Evolutionary conservation across 2,888 invertebrate species (phyloP).

Genomic region (Cephus pulcher): DNA sequence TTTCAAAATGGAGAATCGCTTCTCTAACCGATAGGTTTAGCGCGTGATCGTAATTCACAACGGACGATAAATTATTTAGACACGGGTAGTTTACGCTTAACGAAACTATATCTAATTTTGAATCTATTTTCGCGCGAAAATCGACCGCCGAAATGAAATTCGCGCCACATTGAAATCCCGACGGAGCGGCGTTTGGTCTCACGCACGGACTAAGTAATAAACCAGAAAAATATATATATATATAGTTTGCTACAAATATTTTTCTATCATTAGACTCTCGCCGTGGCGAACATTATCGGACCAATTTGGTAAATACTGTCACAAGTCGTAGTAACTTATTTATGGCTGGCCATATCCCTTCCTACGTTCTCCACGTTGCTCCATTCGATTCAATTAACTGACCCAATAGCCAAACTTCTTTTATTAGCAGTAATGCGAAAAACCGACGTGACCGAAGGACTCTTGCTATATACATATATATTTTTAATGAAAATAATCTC

Average conservation of each 20-base stretch:
- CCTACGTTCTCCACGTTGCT: constrained; percentile 5
- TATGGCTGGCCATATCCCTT: constrained; percentile 43
- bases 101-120: not conserved
- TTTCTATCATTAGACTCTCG: not conserved
- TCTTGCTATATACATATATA: not conserved
- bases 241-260: not conserved
- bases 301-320: constrained; percentile 40
- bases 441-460: not conserved
- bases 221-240: not conserved
- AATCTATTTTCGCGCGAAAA: not conserved
- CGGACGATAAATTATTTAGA: not conserved
- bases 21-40: not conserved
- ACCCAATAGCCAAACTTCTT: constrained; percentile 6
- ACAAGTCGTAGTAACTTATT: constrained; percentile 42
- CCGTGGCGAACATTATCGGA: constrained; percentile 30
- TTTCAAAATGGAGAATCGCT: not conserved
- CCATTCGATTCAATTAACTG: constrained; percentile 43
- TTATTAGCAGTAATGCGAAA: not conserved
- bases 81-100: not conserved
- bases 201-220: not conserved
- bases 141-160: not conserved
- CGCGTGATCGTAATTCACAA: not conserved
- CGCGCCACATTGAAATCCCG: not conserved
- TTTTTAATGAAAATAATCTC: not conserved
- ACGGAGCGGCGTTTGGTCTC: not conserved